Conservation (phyloP, 2,888 invertebrate species). For the Drosophila imparisetae region DNA sequence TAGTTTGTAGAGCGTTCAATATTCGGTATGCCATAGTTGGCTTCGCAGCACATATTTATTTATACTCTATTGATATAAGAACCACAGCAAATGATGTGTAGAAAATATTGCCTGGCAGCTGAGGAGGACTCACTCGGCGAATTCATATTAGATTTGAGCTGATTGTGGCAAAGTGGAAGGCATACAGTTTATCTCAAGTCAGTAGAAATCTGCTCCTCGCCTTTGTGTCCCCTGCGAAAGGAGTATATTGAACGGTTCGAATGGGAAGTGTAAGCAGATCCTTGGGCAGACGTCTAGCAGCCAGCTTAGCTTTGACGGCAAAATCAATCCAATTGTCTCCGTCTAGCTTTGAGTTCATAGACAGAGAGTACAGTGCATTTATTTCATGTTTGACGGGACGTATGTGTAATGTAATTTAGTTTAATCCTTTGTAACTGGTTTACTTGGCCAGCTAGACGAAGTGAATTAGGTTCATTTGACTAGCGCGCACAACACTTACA, state of each 20-base stretch:
- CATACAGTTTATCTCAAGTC: conserved; percentile 36
- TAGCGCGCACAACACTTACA: not conserved
- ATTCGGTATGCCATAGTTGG: no score
- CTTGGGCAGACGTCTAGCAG: conserved; percentile 23
- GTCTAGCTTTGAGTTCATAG: conserved; percentile 27
- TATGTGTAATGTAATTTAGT: conserved; percentile 44
- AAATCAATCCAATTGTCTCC: conserved; percentile 58
- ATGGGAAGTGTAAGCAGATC: not conserved
- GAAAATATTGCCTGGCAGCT: conserved; percentile 5
- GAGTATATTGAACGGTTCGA: not conserved
- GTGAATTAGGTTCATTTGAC: not conserved
- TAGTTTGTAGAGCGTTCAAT: not conserved
- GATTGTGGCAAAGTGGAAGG: conserved; percentile 39
- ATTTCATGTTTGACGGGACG: conserved; percentile 34
- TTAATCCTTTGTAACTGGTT: conserved; percentile 1
- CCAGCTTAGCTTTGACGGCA: conserved; percentile 34
- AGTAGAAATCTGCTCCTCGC: conserved; percentile 14
- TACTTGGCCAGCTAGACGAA: not conserved
- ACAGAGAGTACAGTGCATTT: conserved; percentile 19
- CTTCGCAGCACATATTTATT: conserved; percentile 38
- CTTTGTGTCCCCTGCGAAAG: conserved; percentile 1
- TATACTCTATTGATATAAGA: conserved; percentile 29
- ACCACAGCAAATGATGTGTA: conserved; percentile 41
- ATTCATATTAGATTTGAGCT: conserved; percentile 61
- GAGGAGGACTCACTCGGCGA: conserved; percentile 29